These are phyloP conservation scores for Lysiphlebus fabarum DNA, from an alignment of 1,140 invertebrate species.

Conservation along the genomic window DNA sequence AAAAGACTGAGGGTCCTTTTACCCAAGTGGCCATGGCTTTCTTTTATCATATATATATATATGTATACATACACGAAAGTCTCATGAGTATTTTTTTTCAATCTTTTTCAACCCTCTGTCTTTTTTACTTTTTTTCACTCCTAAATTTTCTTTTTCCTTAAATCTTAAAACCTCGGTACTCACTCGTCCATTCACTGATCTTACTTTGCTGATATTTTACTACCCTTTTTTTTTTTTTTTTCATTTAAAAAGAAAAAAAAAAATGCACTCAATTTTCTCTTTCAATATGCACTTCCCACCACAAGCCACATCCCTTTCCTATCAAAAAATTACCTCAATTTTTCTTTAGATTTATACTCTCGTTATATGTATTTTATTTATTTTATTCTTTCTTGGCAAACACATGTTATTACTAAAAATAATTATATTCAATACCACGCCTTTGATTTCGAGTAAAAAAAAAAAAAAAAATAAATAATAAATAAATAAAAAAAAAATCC, in stretches of 20 bases:
- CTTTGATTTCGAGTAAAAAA: too few species aligned
- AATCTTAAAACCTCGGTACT: background rate
- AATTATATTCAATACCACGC: background rate
- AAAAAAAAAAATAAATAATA: too few species aligned
- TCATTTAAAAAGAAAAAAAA: background rate
- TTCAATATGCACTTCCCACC: constrained; percentile 14
- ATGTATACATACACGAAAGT: too few species aligned
- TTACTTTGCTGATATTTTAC: too few species aligned
- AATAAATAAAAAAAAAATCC: background rate
- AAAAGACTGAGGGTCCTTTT: constrained; percentile 37
- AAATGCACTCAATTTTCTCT: constrained; percentile 15
- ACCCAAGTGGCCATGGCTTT: constrained; percentile 42
- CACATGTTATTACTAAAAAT: constrained; percentile 8
- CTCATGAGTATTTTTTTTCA: constrained; percentile 40
- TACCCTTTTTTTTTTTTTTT: constrained; percentile 1
- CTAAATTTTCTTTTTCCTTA: constrained; percentile 14
- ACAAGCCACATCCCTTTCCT: constrained; percentile 4
- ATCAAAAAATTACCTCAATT: background rate
- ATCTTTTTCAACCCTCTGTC: constrained; percentile 14
- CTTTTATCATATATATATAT: constrained; percentile 37
- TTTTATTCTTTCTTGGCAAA: constrained; percentile 6
- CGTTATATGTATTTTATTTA: constrained; percentile 10
- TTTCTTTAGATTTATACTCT: constrained; percentile 8
- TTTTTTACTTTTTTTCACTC: constrained; percentile 25
- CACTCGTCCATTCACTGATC: constrained; percentile 9